phyloP scores from a whole-genome alignment of 2,797 vertebrate species.

The Periophthalmus magnuspinnatus region DNA sequence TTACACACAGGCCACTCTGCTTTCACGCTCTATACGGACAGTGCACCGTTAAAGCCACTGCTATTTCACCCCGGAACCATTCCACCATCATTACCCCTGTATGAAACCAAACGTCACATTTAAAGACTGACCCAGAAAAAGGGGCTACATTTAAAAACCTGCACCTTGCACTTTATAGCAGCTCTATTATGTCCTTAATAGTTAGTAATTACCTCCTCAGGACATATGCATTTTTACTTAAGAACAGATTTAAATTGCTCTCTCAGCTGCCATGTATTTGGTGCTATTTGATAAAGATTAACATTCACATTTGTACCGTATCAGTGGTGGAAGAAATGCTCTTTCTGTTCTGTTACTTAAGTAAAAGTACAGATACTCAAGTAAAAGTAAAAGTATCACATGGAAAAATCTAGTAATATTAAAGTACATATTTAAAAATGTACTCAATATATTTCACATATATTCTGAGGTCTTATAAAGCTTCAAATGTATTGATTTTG shows the following conservation, averaged over 20 bases:
- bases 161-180: conserved; percentile 18
- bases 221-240: not conserved
- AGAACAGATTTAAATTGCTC: not conserved
- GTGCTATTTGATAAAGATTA: not conserved
- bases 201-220: not conserved
- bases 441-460: no score
- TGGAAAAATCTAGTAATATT: no score
- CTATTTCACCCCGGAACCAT: conserved; percentile 39
- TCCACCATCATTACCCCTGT: conserved; percentile 26
- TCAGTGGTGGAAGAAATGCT: no score
- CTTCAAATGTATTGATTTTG: no score
- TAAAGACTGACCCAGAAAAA: conserved; percentile 55
- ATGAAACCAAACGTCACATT: conserved; percentile 43
- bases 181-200: conserved; percentile 1
- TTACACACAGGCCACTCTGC: conserved; percentile 38
- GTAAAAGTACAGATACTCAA: no score
- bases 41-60: conserved; percentile 57
- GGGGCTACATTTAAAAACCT: conserved; percentile 28
- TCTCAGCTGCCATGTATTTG: no score
- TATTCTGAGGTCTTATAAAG: no score
- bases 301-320: not conserved
- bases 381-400: no score
- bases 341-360: no score
- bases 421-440: no score
- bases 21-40: conserved; percentile 27